Evolutionary conservation across 2,113 vertebrate genomes (phyloP).

Genomic region (Bambusicola thoracicus): DNA sequence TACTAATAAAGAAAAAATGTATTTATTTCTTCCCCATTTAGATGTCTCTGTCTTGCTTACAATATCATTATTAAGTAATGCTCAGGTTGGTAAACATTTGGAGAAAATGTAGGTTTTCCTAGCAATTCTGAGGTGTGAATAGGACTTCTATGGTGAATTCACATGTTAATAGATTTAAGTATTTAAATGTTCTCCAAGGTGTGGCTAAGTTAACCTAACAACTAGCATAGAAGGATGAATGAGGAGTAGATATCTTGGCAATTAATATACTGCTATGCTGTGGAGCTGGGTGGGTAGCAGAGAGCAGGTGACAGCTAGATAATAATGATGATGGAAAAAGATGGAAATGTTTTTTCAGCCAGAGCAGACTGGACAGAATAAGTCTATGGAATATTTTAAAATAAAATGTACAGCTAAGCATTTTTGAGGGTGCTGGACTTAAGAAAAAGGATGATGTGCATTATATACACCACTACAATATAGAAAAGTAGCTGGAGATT

Average conservation of each 20-base stretch:
- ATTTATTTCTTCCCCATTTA: not conserved
- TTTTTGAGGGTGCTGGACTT: not conserved
- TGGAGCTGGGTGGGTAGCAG: not conserved
- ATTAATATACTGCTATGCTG: not conserved
- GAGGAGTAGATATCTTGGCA: not conserved
- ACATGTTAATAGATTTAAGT: not conserved
- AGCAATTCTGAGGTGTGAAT: not conserved
- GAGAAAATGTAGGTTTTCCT: not conserved
- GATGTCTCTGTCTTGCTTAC: not conserved
- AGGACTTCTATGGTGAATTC: not conserved
- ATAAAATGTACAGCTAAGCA: not conserved
- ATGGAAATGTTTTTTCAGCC: not conserved
- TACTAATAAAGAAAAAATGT: not conserved
- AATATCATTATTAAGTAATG: not conserved
- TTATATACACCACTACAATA: not conserved
- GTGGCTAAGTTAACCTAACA: not conserved
- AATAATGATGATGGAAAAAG: not conserved
- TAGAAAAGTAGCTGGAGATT: not conserved
- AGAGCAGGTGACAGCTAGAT: accelerated
- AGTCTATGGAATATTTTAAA: accelerated
- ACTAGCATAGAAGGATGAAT: not conserved
- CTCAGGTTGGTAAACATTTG: not conserved
- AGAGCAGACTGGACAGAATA: not conserved
- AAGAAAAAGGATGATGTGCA: not conserved
- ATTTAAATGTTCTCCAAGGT: not conserved